These are phyloP conservation scores for Poecilia velifera DNA, from an alignment of 2,797 vertebrate genomes.

Conservation along the genomic window DNA sequence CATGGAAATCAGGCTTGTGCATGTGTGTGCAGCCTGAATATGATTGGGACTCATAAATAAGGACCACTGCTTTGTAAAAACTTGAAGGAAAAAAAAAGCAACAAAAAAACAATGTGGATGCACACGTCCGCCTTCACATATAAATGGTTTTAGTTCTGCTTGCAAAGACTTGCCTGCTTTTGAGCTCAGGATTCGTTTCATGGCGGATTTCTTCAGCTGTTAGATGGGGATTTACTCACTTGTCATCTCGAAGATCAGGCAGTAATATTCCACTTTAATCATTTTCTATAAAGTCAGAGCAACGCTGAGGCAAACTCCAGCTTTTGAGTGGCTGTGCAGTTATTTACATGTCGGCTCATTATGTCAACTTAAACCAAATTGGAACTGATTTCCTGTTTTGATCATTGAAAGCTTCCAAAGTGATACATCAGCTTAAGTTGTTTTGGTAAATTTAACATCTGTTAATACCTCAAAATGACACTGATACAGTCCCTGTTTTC, in stretches of 20 bases:
- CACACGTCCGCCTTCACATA: background rate
- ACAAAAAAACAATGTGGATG: background rate
- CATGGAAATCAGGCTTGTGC: background rate
- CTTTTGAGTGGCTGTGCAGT: slow-evolving; percentile 1
- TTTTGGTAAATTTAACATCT: slow-evolving; percentile 36
- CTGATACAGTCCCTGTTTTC: slow-evolving; percentile 33
- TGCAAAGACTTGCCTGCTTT: background rate
- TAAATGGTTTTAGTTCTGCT: background rate
- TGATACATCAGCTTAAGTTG: slow-evolving; percentile 27
- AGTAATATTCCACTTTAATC: slow-evolving; percentile 15
- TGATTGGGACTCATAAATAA: slow-evolving; percentile 2
- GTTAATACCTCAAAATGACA: slow-evolving; percentile 27
- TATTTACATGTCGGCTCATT: slow-evolving; percentile 36
- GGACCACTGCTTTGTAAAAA: background rate
- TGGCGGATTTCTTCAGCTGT: background rate
- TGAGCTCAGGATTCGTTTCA: slow-evolving; percentile 1
- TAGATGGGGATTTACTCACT: background rate
- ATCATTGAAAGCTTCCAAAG: slow-evolving; percentile 37
- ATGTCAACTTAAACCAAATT: slow-evolving; percentile 28
- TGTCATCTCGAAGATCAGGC: slow-evolving; percentile 11
- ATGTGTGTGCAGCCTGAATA: background rate
- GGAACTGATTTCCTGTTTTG: slow-evolving; percentile 28
- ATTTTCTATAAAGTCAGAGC: slow-evolving; percentile 25
- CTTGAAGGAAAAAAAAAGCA: background rate
- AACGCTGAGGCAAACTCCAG: slow-evolving; percentile 10